Base-by-base conservation (phyloP, 2,888 invertebrate genomes). In the Odontocolon sp. region DNA sequence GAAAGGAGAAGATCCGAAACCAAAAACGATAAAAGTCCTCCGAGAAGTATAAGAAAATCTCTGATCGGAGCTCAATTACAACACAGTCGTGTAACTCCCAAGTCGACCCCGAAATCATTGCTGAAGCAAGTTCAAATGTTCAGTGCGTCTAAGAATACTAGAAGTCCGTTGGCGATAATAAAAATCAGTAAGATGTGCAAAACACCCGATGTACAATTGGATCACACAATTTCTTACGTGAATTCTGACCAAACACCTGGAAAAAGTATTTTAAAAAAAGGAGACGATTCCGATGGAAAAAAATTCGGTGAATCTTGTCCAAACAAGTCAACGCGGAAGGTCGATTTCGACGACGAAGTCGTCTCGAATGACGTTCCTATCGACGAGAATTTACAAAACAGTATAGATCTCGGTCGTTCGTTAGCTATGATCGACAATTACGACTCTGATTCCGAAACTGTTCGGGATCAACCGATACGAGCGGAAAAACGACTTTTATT, bases 191-290 rank as follows among this genome's bases (percentile, higher is more conserved):
- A 83, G 38, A 81, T 85, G 75, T 85, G 79, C 18, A 88, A 87
- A 69, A 86, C 87, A 0, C 87, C 89, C 0, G 83, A 87, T 23
- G 52, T 80, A 0, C 28, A 50, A 31, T 28, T 86, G 8, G 87
- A 89, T 42, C 76, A 82, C 3, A 85, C 87, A 2, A 84, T 87
- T 56, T 72, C 80, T 0, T 88, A 88, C 42, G 73, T 88, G 1
- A 90, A 89, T 72, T 89, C 86, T 0, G 80, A 82, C 56, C 88
- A 88, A 59, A 89, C 87, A 1, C 89, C 89, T 1, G 85, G 82
- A 0, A 88, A 83, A 42, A 81, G 89, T 33, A 89, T 90, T 70
- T 70, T 89, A 14, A 89, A 90, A 36, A 76, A 52, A 56, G 63
- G 75, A 0, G 83, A 85, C 9, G 79, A 78, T 5, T 18, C 72